Evolutionary conservation across 2,113 vertebrate genomes (phyloP).

Genomic region (Sigmodon hispidus): DNA sequence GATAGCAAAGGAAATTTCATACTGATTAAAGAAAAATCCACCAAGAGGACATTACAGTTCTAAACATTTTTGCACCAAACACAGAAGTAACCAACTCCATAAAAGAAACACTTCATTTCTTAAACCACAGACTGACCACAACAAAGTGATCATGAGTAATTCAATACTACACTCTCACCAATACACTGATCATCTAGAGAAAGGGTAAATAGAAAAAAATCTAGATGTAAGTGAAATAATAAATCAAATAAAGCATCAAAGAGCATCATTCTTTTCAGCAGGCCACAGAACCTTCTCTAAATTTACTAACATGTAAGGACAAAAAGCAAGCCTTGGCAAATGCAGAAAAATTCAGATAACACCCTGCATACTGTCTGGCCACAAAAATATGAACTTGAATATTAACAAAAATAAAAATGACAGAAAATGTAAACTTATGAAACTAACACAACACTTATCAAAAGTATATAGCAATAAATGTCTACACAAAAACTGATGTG

Average conservation of each 20-base stretch:
- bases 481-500: not conserved
- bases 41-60: not conserved
- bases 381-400: not conserved
- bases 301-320: not conserved
- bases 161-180: not conserved
- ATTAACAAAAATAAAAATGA: not conserved
- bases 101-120: not conserved
- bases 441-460: not conserved
- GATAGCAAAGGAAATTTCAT: not conserved
- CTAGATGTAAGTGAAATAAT: not conserved
- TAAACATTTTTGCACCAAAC: not conserved
- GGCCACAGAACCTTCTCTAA: not conserved
- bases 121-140: not conserved
- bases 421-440: not conserved
- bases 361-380: not conserved
- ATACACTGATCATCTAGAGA: not conserved
- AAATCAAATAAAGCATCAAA: not conserved
- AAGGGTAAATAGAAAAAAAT: not conserved
- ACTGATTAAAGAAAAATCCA: not conserved
- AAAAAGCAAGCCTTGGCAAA: not conserved
- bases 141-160: not conserved
- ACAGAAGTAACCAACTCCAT: not conserved
- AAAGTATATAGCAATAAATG: not conserved
- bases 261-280: not conserved
- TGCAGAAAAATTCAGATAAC: not conserved